Evolutionary conservation across 2,113 vertebrate species (phyloP), one percentile per base, ranked within the genome.

Genomic region (Anseranas semipalmata): DNA sequence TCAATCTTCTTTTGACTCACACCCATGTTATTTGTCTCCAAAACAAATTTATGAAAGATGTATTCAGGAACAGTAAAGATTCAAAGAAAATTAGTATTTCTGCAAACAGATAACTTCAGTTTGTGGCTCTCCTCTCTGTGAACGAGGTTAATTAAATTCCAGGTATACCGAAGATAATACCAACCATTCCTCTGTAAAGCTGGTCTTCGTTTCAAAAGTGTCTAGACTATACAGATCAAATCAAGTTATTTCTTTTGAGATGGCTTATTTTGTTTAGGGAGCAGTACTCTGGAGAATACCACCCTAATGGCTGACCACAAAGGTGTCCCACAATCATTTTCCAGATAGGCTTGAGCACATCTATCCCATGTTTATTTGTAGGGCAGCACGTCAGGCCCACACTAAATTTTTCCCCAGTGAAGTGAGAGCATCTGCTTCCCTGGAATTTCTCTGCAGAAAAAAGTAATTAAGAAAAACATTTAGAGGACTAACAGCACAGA

Each of bases 391-490:
- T 81, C 93, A 75, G 75, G 43, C 86, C 71, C 71, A 67, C 58
- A 52, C 35, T 52, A 70, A 90, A 92, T 93, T 95, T 89, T 79
- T 88, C 10, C 16, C 53, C 62, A 85, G 43, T 88, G 89, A 95
- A 1, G 2, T 52, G 75, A 85, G 41, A 71, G 37, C 21, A 0
- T 67, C 48, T 71, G 33, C 67, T 93, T 48, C 88, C 62, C 75
- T 95, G 83, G 89, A 96, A 93, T 68, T 79, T 32, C 56, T 90
- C 53, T 76, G 75, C 72, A 86, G 71, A 78, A 56, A 68, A 82
- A 79, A 46, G 58, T 66, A 75, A 76, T 93, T 85, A 85, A 71
- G 62, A 35, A 75, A 67, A 63, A 75, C 45, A 70, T 68, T 81
- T 56, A 53, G 59, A 94, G 37, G 74, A 70, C 55, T 39, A 73